A percentile compares a stretch with the other conserved stretches of the same genome.
phyloP scores from a whole-genome alignment of 2,888 invertebrate genomes.

The Acleris holmiana region DNA sequence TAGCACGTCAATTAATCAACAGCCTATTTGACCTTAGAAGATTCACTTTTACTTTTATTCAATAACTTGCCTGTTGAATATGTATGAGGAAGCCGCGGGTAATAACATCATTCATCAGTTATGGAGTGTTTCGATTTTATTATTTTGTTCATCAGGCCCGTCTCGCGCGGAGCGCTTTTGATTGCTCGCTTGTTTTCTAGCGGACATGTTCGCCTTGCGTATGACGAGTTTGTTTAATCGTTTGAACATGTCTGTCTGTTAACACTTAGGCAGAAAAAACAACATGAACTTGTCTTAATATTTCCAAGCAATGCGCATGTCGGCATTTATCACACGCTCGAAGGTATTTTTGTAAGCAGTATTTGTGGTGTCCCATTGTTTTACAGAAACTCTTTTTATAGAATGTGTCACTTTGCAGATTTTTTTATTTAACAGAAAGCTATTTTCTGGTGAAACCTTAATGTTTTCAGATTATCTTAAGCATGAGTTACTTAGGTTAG shows the following conservation, averaged over 20 bases:
- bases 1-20: slow-evolving; percentile 63
- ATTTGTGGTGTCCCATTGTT: no score
- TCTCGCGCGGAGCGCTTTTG: slow-evolving; percentile 45
- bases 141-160: slow-evolving; percentile 53
- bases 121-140: slow-evolving; percentile 62
- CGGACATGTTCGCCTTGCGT: slow-evolving; percentile 59
- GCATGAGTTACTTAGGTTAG: no score
- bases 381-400: no score
- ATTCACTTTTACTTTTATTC: slow-evolving; percentile 80
- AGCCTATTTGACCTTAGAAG: slow-evolving; percentile 58
- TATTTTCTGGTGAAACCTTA: no score
- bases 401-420: no score
- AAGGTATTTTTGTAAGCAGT: no score
- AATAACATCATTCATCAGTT: slow-evolving; percentile 64
- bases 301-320: not conserved
- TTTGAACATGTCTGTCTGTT: slow-evolving; percentile 28
- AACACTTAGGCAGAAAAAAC: slow-evolving; percentile 6
- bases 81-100: slow-evolving; percentile 62
- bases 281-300: slow-evolving; percentile 8
- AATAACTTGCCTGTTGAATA: slow-evolving; percentile 71
- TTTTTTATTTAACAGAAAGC: no score
- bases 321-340: not conserved
- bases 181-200: slow-evolving; percentile 44
- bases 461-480: no score
- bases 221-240: slow-evolving; percentile 35